Base-by-base conservation (phyloP, 2,113 vertebrate genomes). In the Cololabis saira region DNA sequence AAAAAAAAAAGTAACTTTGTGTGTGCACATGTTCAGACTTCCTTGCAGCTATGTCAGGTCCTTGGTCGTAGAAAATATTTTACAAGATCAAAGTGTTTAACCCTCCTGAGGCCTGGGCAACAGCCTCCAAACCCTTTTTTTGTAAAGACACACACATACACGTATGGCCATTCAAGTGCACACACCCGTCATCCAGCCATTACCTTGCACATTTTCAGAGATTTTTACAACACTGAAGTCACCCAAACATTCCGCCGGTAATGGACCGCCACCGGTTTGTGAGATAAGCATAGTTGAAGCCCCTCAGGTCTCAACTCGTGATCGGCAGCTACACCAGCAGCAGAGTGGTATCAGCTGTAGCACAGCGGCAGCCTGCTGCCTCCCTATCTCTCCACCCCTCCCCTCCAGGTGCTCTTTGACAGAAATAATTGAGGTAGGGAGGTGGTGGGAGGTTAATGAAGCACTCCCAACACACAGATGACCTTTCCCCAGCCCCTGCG, bases 401-500 rank as follows among this genome's bases (percentile, higher is more conserved):
- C 68, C 81, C 56, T 43, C 61, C 49, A 76, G 85, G 80, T 87
- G 74, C 87, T 74, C 80, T 90, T 86, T 90, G 85, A 89, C 89
- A 86, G 90, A 89, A 89, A 90, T 90, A 91, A 91, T 90, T 90
- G 90, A 87, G 85, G 81, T 77, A 76, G 87, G 87, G 80, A 87
- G 89, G 85, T 91, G 84, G 82, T 85, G 76, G 78, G 87, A 92
- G 93, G 93, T 94, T 94, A 93, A 94, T 94, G 89, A 93, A 93
- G 91, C 91, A 88, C 91, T 92, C 86, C 88, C 87, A 83, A 90
- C 86, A 87, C 90, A 82, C 65, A 33, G 52, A 70, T 93, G 93
- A 94, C 93, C 93, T 94, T 93, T 93, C 89, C 81, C 86, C 79
- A 83, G 89, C 81, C 77, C 73, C 75, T 74, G 81, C 62, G 78